A percentile compares a stretch with the other conserved stretches of the same genome.
phyloP scores from a whole-genome alignment of 2,888 invertebrate species.

The Hirtodrosophila cameraria region DNA sequence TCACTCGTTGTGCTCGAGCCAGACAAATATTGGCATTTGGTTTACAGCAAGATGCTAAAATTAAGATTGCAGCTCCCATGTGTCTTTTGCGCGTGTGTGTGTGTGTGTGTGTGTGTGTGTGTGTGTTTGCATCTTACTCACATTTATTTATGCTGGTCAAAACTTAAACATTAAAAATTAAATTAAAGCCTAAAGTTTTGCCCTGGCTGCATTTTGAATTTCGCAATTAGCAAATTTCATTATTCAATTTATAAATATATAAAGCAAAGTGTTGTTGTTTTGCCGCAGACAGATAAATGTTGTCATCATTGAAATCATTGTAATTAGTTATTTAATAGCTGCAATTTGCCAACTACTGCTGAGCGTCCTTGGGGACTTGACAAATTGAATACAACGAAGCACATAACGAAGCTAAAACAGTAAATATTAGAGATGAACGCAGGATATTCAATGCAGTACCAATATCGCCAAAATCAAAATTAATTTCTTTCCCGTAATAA shows the following conservation, averaged over 20 bases:
- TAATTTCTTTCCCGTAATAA: too few relatives aligned
- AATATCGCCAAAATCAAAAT: too few relatives aligned
- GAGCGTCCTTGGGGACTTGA: slow-evolving; percentile 3
- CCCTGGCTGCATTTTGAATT: slow-evolving; percentile 36
- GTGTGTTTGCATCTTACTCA: slow-evolving; percentile 5
- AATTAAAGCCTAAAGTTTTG: slow-evolving; percentile 55
- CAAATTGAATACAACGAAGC: not conserved
- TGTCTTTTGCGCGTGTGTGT: slow-evolving; percentile 3
- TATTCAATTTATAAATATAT: slow-evolving; percentile 59
- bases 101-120: slow-evolving; percentile 4
- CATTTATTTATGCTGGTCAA: slow-evolving; percentile 59
- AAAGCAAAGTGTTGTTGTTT: slow-evolving; percentile 32
- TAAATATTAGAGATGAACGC: not conserved
- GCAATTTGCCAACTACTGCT: slow-evolving; percentile 41
- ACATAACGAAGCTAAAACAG: not conserved
- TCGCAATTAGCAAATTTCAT: slow-evolving; percentile 71
- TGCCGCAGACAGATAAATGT: slow-evolving; percentile 35
- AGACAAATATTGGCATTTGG: slow-evolving; percentile 70
- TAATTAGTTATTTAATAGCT: slow-evolving; percentile 72
- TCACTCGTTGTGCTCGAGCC: slow-evolving; percentile 22
- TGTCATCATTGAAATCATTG: slow-evolving; percentile 27
- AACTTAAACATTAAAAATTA: slow-evolving; percentile 72
- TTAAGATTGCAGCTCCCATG: slow-evolving; percentile 48
- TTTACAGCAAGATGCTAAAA: slow-evolving; percentile 36
- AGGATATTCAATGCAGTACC: not conserved